These are phyloP conservation scores for Gymnosoma rotundatum DNA, from an alignment of 2,888 invertebrate species.

Conservation along the genomic window DNA sequence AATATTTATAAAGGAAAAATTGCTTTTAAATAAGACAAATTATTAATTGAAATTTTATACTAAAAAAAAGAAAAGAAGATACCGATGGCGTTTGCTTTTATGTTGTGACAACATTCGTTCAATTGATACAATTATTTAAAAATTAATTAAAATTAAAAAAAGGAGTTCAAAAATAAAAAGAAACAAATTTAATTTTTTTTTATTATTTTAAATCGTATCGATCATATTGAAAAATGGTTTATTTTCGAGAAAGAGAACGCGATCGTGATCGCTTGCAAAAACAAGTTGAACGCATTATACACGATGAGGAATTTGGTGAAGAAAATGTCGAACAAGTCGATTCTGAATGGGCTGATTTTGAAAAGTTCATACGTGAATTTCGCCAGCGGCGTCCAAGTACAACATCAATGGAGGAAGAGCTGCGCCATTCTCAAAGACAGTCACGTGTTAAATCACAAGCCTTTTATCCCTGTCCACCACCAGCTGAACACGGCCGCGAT, in stretches of 20 bases:
- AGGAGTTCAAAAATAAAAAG: slow-evolving; percentile 14
- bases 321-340: slow-evolving; percentile 82
- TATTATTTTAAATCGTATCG: background rate
- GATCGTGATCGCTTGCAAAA: slow-evolving; percentile 70
- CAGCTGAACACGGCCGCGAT: slow-evolving; percentile 79
- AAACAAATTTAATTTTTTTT: background rate
- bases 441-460: slow-evolving; percentile 80
- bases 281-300: slow-evolving; percentile 77
- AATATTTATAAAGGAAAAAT: no score
- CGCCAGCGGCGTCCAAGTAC: slow-evolving; percentile 80
- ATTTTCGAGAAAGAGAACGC: slow-evolving; percentile 74
- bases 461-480: slow-evolving; percentile 82
- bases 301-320: slow-evolving; percentile 82
- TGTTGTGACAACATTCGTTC: no score
- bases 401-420: slow-evolving; percentile 80
- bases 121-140: slow-evolving; percentile 7
- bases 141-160: slow-evolving; percentile 5
- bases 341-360: slow-evolving; percentile 82
- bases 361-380: slow-evolving; percentile 80
- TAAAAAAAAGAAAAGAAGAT: background rate
- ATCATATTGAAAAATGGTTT: slow-evolving; percentile 52
- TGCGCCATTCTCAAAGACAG: slow-evolving; percentile 77
- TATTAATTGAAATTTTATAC: background rate
- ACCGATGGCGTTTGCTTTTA: no score
- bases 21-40: no score